Evolutionary conservation across 1,140 invertebrate species (phyloP).

Genomic region (Heliconius hermathena): DNA sequence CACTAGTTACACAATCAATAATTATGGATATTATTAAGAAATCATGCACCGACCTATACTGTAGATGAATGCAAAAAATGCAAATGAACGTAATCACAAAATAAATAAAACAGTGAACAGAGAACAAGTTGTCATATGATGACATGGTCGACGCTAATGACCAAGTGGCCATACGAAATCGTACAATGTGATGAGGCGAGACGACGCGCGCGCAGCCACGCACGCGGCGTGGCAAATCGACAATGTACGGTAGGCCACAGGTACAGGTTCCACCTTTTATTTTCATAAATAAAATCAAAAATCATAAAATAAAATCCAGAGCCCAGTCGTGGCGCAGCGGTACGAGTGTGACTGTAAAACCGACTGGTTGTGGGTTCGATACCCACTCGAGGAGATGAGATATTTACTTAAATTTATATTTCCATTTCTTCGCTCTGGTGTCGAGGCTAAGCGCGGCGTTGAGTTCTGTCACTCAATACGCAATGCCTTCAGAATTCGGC

Average conservation of each 20-base stretch:
- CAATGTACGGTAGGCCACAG: slow-evolving; percentile 34
- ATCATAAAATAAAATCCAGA: no score
- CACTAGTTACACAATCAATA: slow-evolving; percentile 38
- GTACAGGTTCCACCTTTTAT: slow-evolving; percentile 2
- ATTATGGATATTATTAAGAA: slow-evolving; percentile 42
- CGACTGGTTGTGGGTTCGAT: no score
- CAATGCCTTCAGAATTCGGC: no score
- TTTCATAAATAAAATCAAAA: no score
- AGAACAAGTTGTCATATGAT: slow-evolving; percentile 60
- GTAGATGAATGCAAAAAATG: slow-evolving; percentile 56
- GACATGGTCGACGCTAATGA: slow-evolving; percentile 63
- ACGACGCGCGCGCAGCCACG: slow-evolving; percentile 50
- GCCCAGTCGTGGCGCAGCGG: no score
- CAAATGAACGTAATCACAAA: slow-evolving; percentile 56
- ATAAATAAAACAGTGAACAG: slow-evolving; percentile 56
- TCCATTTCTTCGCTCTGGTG: no score
- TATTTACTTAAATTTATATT: no score
- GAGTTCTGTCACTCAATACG: no score
- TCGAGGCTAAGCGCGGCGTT: no score
- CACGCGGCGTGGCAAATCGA: slow-evolving; percentile 52
- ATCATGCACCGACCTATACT: slow-evolving; percentile 25
- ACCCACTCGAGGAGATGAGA: no score
- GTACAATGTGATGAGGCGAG: slow-evolving; percentile 60
- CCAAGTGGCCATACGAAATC: slow-evolving; percentile 61
- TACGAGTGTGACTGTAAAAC: no score